Evolutionary conservation across 1,140 invertebrate species (phyloP), one percentile per base, ranked within the genome.

Genomic region (Halictus rubicundus): DNA sequence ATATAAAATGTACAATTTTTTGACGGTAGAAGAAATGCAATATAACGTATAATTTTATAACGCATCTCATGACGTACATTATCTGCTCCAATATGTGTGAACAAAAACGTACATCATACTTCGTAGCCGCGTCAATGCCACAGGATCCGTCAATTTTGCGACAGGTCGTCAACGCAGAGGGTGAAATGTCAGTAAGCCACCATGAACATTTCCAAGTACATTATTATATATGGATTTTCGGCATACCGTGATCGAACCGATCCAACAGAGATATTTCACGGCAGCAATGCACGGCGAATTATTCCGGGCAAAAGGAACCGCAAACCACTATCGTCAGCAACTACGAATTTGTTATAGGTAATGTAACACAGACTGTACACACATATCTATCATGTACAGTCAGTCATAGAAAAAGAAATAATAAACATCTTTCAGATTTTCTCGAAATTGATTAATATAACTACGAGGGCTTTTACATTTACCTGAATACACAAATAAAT

Each of bases 221-320:
- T 64, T n/a, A n/a, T n/a, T n/a, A n/a, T 73, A 23, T 14, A 61
- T 64, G 39, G 27, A 73, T 32, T 52, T 63, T 12, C 19, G 21
- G 7, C 59, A 21, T 42, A 73, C n/a, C 59, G 42, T 49, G 59
- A 37, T n/a, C 21, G n/a, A 64, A 23, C 42, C 21, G 21, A 52
- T 73, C 21, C 3, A 49, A 21, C 27, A 42, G 37, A 73, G 39
- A 25, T 64, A 64, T 63, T 27, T 39, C 59, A 32, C 16, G 39
- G 32, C 54, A 14, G 16, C 9, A 68, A 68, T 39, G 6, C 32
- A 27, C 25, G 72, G 14, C 39, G 37, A 74, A 74, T 74, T 65
- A 74, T 74, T 74, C 65, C 14, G 27, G 27, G 14, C 12, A 39
- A 74, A 65, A 65, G 72, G 42, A 54, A 74, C 72, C 72, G 61